Evolutionary conservation across 1,140 invertebrate genomes (phyloP).

Genomic region (Pseudachorutes palmiensis): DNA sequence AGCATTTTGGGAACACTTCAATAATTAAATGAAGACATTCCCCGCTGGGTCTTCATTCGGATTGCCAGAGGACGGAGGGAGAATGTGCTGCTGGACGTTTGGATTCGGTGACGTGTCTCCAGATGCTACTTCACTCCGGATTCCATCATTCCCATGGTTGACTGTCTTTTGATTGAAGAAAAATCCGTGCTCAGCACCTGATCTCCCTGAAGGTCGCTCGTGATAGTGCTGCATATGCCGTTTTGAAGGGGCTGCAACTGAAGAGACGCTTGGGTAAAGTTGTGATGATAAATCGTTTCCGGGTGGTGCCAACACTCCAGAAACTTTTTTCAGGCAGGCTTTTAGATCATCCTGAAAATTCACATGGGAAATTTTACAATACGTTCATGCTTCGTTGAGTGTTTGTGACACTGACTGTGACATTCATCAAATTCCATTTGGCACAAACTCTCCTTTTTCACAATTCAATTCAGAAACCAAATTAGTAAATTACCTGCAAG

Average conservation of each 20-base stretch:
- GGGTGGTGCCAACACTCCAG: slow-evolving; percentile 8
- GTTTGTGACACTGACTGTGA: not conserved
- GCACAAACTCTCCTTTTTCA: no score
- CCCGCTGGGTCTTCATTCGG: slow-evolving; percentile 27
- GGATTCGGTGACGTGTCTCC: not conserved
- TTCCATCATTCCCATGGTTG: no score
- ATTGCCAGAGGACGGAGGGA: slow-evolving; percentile 19
- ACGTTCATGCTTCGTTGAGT: not conserved
- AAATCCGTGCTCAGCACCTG: no score
- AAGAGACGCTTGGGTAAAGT: no score
- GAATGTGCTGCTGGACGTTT: not conserved
- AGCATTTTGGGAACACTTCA: no score
- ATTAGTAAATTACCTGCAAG: slow-evolving; percentile 30
- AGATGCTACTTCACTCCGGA: not conserved
- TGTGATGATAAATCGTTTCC: not conserved
- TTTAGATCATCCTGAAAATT: slow-evolving; percentile 20
- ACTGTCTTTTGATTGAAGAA: no score
- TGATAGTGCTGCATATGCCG: no score
- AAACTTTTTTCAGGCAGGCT: slow-evolving; percentile 11
- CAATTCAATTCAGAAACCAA: no score
- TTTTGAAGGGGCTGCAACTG: no score
- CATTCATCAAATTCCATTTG: no score
- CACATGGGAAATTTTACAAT: not conserved
- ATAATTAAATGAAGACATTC: slow-evolving; percentile 24
- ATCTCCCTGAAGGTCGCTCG: no score